These are phyloP conservation scores for Drosophila merina DNA, from an alignment of 2,888 invertebrate species.

Conservation along the genomic window DNA sequence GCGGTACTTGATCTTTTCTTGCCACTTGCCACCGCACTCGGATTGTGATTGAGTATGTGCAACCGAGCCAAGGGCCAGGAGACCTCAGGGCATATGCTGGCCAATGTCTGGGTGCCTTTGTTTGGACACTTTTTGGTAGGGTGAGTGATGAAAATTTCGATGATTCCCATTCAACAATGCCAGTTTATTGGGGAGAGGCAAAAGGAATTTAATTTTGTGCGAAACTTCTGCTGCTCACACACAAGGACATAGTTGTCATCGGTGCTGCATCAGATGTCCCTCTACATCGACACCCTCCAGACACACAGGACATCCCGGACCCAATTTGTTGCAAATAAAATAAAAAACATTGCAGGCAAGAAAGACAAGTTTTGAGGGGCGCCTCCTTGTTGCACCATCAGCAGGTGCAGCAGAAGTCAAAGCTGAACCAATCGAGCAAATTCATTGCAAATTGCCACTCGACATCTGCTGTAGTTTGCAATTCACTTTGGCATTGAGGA, in stretches of 20 bases:
- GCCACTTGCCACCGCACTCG: conserved; percentile 55
- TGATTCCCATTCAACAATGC: conserved; percentile 51
- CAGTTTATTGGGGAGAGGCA: conserved; percentile 41
- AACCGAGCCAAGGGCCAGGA: conserved; percentile 29
- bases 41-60: conserved; percentile 59
- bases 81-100: conserved; percentile 17
- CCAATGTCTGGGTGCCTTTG: conserved; percentile 14
- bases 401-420: conserved; percentile 10
- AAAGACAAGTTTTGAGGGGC: conserved; percentile 21
- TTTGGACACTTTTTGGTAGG: conserved; percentile 32
- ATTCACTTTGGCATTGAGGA: conserved; percentile 49
- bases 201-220: conserved; percentile 73
- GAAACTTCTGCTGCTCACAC: conserved; percentile 51
- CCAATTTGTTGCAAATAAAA: conserved; percentile 71
- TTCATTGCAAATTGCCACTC: conserved; percentile 69
- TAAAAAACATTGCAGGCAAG: conserved; percentile 49
- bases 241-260: conserved; percentile 41
- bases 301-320: conserved; percentile 3
- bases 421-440: conserved; percentile 58
- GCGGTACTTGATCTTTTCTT: conserved; percentile 75
- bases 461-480: conserved; percentile 33
- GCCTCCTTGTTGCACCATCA: conserved; percentile 17
- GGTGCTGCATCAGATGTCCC: conserved; percentile 50
- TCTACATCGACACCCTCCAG: conserved; percentile 9
- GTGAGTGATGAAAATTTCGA: conserved; percentile 52